Evolutionary conservation across 2,113 vertebrate genomes (phyloP).

Genomic region (Tursiops truncatus): DNA sequence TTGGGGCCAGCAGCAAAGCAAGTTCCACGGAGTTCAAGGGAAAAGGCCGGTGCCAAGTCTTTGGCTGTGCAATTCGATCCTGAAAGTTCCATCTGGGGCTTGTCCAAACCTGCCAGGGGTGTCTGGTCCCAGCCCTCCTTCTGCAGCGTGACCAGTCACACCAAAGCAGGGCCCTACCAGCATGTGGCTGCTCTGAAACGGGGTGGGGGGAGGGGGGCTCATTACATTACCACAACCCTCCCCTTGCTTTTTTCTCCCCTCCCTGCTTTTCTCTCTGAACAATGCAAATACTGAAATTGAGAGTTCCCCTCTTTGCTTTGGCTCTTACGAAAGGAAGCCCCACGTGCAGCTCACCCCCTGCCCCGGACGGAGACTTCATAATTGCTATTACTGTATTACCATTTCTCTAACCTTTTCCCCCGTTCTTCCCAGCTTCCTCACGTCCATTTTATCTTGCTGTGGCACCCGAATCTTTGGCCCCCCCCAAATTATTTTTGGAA

Average conservation of each 20-base stretch:
- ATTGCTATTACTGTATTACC: not conserved
- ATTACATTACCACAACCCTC: not conserved
- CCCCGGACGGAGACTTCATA: not conserved
- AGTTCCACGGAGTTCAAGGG: not conserved
- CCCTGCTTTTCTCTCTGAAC: not conserved
- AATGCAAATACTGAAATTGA: not conserved
- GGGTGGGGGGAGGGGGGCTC: accelerated
- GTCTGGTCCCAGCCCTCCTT: not conserved
- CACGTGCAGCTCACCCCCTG: not conserved
- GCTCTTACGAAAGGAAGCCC: not conserved
- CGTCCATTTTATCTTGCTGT: not conserved
- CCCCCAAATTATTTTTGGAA: not conserved
- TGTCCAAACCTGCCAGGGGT: not conserved
- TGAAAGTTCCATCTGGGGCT: not conserved
- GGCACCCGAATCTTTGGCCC: not conserved
- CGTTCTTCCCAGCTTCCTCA: not conserved
- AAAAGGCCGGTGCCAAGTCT: not conserved
- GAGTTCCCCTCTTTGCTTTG: not conserved
- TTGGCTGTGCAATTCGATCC: not conserved
- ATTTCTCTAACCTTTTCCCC: not conserved
- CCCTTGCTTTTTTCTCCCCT: not conserved
- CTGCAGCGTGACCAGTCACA: not conserved
- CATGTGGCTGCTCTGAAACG: not conserved
- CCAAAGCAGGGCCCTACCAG: not conserved
- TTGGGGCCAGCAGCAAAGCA: not conserved